Percentiles rank a stretch among this genome's conserved stretches.
Evolutionary conservation across 2,888 invertebrate species (phyloP).

Genomic region (Drosophila paracracens): DNA sequence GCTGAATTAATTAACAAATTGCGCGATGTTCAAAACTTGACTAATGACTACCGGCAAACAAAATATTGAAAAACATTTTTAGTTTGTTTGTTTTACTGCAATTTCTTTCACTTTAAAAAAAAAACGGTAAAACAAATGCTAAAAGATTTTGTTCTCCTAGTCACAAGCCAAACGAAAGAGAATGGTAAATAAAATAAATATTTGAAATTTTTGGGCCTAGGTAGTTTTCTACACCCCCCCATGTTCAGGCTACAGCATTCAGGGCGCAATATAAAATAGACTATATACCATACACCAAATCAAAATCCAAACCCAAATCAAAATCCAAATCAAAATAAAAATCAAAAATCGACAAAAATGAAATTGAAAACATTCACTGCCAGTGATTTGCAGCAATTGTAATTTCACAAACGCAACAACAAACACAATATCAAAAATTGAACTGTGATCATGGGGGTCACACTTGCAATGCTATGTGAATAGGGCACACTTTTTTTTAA

Average conservation of each 20-base stretch:
- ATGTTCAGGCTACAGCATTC: not conserved
- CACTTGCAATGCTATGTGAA: not conserved
- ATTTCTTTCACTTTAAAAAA: not conserved
- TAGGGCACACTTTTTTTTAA: slow-evolving; percentile 10
- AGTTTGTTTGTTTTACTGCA: not conserved
- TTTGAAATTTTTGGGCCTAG: not conserved
- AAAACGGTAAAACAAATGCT: slow-evolving; percentile 1
- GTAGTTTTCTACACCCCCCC: not conserved
- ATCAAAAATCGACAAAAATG: not conserved
- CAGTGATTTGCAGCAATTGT: not conserved
- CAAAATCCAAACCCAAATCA: not conserved
- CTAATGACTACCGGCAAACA: not conserved
- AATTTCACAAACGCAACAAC: not conserved
- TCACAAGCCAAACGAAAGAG: slow-evolving; percentile 19
- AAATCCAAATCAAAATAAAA: not conserved
- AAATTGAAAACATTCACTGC: not conserved
- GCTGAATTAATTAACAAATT: not conserved
- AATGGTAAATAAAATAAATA: slow-evolving; percentile 21
- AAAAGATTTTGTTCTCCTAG: slow-evolving; percentile 24
- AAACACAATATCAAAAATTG: not conserved
- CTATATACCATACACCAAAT: not conserved
- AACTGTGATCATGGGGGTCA: slow-evolving; percentile 1
- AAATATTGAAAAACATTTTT: not conserved
- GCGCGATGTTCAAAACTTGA: not conserved
- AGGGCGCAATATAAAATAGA: not conserved